A percentile compares a stretch with the other conserved stretches of the same genome.
Conservation (phyloP, 2,888 invertebrate genomes). For the Plagiodera versicolora region DNA sequence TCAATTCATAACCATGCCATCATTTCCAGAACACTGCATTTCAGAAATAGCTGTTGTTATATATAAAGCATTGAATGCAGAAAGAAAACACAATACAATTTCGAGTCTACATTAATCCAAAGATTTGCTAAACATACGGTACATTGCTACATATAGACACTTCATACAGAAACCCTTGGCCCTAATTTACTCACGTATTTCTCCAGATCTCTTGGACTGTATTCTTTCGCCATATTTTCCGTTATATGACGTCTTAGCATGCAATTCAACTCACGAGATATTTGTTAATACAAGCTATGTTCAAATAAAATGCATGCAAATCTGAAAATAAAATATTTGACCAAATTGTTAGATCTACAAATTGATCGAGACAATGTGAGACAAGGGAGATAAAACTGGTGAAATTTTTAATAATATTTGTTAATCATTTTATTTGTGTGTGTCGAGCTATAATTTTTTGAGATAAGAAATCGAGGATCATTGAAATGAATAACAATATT, state of each 20-base stretch:
- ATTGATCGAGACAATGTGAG: slow-evolving; percentile 10
- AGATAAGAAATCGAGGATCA: background rate
- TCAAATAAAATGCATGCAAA: slow-evolving; percentile 46
- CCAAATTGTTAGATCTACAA: slow-evolving; percentile 21
- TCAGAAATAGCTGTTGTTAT: too few relatives aligned
- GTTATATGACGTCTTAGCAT: slow-evolving; percentile 30
- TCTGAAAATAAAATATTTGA: slow-evolving; percentile 45
- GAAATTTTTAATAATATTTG: background rate
- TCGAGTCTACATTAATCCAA: too few relatives aligned
- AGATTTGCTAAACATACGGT: too few relatives aligned
- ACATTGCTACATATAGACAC: too few relatives aligned
- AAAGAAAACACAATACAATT: too few relatives aligned
- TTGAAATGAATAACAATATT: too few relatives aligned
- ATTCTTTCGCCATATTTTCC: slow-evolving; percentile 42
- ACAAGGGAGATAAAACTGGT: slow-evolving; percentile 1
- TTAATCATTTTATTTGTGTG: background rate
- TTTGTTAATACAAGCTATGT: slow-evolving; percentile 13
- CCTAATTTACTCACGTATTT: slow-evolving; percentile 51
- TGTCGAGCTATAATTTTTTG: too few relatives aligned
- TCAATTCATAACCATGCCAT: too few relatives aligned
- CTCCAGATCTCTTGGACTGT: slow-evolving; percentile 45
- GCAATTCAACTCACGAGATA: slow-evolving; percentile 25
- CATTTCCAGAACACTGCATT: too few relatives aligned
- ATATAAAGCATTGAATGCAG: too few relatives aligned
- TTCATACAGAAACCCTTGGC: too few relatives aligned